Percentiles rank a stretch among this genome's conserved stretches.
phyloP scores from a whole-genome alignment of 2,888 invertebrate genomes.

The Meghimatium bilineatum region DNA sequence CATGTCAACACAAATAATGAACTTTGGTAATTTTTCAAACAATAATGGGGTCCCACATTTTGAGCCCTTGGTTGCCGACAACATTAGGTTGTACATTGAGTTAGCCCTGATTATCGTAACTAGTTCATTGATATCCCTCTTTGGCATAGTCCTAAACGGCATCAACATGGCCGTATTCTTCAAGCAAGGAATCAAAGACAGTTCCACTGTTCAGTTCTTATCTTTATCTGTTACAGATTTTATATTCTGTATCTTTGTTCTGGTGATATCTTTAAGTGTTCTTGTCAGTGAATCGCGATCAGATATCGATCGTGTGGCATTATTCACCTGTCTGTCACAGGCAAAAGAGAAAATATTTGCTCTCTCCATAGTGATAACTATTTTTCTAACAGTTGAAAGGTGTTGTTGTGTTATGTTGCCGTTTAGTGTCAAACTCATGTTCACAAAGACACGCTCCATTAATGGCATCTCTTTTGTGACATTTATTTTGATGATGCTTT shows the following conservation, averaged over 20 bases:
- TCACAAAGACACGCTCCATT: neutral
- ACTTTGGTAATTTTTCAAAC: neutral
- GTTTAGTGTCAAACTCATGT: neutral
- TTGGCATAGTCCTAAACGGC: neutral
- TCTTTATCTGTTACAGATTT: neutral
- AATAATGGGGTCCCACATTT: neutral
- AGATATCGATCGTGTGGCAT: neutral
- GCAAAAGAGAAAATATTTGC: neutral
- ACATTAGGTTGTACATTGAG: neutral
- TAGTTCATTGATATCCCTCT: neutral
- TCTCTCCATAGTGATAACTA: neutral
- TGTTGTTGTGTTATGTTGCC: constrained; percentile 9
- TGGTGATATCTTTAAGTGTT: neutral
- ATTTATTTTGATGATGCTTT: neutral
- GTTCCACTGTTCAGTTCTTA: neutral
- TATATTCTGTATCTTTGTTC: neutral
- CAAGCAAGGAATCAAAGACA: constrained; percentile 26
- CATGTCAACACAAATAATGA: neutral
- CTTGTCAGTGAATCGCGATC: neutral
- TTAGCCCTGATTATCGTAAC: neutral
- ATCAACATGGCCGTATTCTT: constrained; percentile 19
- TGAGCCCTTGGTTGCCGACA: neutral
- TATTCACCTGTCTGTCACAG: neutral
- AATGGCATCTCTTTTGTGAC: neutral
- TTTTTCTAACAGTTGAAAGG: constrained; percentile 6